Evolutionary conservation across 2,888 invertebrate species (phyloP), one percentile per base, ranked within the genome.

Genomic region (Chironomus tentans): DNA sequence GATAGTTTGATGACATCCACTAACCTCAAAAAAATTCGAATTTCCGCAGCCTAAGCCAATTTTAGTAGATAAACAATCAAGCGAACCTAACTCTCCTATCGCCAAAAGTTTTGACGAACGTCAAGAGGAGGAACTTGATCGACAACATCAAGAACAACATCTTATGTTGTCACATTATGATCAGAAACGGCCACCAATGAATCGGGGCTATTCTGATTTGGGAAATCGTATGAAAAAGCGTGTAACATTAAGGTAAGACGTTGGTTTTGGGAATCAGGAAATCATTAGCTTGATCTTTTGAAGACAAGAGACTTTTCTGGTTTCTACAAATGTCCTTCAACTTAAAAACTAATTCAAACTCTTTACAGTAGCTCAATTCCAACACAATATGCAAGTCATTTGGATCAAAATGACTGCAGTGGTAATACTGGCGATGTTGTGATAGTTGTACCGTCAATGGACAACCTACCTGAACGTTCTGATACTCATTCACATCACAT

Each of bases 161-260:
- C 56, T 38, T 10, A 38, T 38, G 38, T 38, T 38, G 38, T 38
- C 38, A 56, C 1, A 56, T 56, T 18, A 15, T 12, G 18, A 22
- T 65, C 77, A 85, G 85, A 78, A 83, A 82, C 77, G 79, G 76
- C 81, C 80, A 78, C 89, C 89, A 75, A 89, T 90, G 87, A 87
- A 90, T 81, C 84, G 90, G 77, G 90, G 90, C 50, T 89, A 89
- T 82, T 92, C 92, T 62, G 93, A 93, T 82, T 87, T 93, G 79
- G 91, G 92, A 78, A 91, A 89, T 82, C 88, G 93, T 82, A 90
- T 92, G 80, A 91, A 92, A 82, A 94, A 94, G 85, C 89, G 92
- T 84, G 93, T 94, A 77, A 93, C 94, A 71, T 88, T 94, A 81
- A 90, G 94, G 92, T 92, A 83, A 7, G 12, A 0, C 48, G 7